Percentiles rank a stretch among this genome's conserved stretches.
Conservation (phyloP, 2,888 invertebrate species). For the Ganaspis brasiliensis region DNA sequence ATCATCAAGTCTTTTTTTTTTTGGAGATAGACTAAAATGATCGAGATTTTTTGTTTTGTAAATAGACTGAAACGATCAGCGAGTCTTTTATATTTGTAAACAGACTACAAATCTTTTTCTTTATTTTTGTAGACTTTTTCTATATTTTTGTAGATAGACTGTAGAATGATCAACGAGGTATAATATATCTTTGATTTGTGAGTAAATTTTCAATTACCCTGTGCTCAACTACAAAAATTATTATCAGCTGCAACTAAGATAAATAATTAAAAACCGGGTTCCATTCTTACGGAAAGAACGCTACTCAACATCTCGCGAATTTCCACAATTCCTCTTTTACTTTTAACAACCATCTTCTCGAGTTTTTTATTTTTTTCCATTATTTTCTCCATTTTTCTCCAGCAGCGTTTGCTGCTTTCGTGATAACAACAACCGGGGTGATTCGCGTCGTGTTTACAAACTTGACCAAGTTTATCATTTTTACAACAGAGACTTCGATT, state of each 20-base stretch:
- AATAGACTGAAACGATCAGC: background rate
- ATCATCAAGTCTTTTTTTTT: too few relatives aligned
- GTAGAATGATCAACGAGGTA: slow-evolving; percentile 6
- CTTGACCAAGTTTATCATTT: slow-evolving; percentile 56
- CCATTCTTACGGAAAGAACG: slow-evolving; percentile 74
- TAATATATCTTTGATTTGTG: slow-evolving; percentile 12
- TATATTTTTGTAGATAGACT: background rate
- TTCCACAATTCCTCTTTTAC: slow-evolving; percentile 71
- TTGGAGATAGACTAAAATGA: background rate
- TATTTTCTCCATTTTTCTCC: slow-evolving; percentile 70
- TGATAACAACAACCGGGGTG: slow-evolving; percentile 65
- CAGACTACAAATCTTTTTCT: too few relatives aligned
- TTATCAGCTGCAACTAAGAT: slow-evolving; percentile 14
- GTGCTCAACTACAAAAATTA: slow-evolving; percentile 29
- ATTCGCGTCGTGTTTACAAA: slow-evolving; percentile 56
- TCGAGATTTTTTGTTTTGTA: background rate
- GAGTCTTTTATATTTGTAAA: too few relatives aligned
- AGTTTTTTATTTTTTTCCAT: slow-evolving; percentile 71
- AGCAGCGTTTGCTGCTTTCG: slow-evolving; percentile 64
- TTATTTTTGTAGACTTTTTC: background rate
- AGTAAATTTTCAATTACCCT: slow-evolving; percentile 24
- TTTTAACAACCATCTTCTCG: slow-evolving; percentile 69
- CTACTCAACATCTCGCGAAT: slow-evolving; percentile 72
- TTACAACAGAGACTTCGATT: slow-evolving; percentile 56
- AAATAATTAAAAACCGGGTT: slow-evolving; percentile 72